Conservation (phyloP, 1,140 invertebrate genomes). For the Lepidotrigona ventralis region DNA sequence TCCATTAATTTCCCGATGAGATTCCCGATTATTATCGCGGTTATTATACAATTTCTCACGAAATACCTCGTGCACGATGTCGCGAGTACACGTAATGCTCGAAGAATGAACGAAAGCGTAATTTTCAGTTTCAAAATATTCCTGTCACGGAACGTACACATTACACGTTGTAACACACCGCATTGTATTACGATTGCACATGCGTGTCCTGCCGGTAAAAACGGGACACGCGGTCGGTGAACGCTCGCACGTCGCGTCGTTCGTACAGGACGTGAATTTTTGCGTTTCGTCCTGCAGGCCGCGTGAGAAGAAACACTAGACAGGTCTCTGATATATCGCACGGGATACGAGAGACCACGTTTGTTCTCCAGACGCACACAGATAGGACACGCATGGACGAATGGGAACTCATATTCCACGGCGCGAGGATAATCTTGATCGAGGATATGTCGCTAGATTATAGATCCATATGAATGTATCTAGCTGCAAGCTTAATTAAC, state of each 20-base stretch:
- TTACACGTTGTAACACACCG: neutral
- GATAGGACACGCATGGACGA: slow-evolving; percentile 60
- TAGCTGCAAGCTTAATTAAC: no score
- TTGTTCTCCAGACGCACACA: slow-evolving; percentile 41
- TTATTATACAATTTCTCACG: neutral
- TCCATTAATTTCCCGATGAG: no score
- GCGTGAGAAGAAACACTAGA: slow-evolving; percentile 65
- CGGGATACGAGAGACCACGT: slow-evolving; percentile 56
- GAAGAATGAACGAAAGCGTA: slow-evolving; percentile 23
- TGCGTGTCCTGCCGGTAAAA: slow-evolving; percentile 18
- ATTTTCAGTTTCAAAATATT: slow-evolving; percentile 29
- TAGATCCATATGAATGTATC: neutral
- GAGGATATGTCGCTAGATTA: slow-evolving; percentile 48
- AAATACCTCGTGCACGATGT: no score
- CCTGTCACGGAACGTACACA: slow-evolving; percentile 18
- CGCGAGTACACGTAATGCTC: no score
- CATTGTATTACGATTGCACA: slow-evolving; percentile 28
- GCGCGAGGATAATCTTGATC: slow-evolving; percentile 60
- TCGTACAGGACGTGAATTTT: slow-evolving; percentile 53
- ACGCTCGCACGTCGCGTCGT: neutral
- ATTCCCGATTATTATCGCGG: no score
- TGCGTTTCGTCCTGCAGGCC: slow-evolving; percentile 34
- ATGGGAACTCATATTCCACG: slow-evolving; percentile 55
- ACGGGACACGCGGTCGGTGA: slow-evolving; percentile 30
- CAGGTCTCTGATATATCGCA: slow-evolving; percentile 60